Percentiles rank a stretch among this genome's conserved stretches.
These are phyloP conservation scores for Cheilosia variabilis DNA, from an alignment of 2,888 invertebrate species.

Conservation along the genomic window DNA sequence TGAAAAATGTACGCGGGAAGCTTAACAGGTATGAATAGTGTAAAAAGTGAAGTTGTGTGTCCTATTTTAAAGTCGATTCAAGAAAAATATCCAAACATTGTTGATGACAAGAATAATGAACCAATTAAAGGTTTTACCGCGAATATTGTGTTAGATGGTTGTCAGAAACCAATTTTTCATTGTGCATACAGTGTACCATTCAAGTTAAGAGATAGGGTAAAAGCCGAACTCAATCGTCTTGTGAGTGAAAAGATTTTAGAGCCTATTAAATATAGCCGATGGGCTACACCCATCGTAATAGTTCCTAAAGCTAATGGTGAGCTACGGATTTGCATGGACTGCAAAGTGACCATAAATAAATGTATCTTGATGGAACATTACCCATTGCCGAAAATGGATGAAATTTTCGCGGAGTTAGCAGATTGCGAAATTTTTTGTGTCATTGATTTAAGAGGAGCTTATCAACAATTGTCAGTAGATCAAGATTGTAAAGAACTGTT, in stretches of 20 bases:
- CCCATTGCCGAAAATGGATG: constrained; percentile 14
- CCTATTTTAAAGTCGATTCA: constrained; percentile 1
- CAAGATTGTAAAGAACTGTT: neutral
- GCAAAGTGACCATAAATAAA: constrained; percentile 32
- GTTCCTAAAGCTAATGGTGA: constrained; percentile 20
- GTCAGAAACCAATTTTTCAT: constrained; percentile 46
- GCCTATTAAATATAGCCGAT: neutral
- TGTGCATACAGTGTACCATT: constrained; percentile 50
- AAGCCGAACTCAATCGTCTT: constrained; percentile 63
- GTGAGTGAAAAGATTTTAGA: constrained; percentile 27
- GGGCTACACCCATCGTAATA: constrained; percentile 12
- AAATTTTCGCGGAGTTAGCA: too few species aligned
- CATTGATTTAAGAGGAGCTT: too few species aligned
- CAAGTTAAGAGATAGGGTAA: constrained; percentile 37
- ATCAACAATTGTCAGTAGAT: too few species aligned
- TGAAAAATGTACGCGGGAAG: neutral
- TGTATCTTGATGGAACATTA: constrained; percentile 16
- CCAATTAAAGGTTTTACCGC: constrained; percentile 34
- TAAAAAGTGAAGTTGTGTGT: constrained; percentile 17
- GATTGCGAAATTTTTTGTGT: too few species aligned
- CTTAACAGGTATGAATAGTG: constrained; percentile 9
- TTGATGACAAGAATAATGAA: neutral
- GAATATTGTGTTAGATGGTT: constrained; percentile 27
- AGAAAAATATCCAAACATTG: neutral
- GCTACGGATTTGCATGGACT: constrained; percentile 25